Evolutionary conservation across 1,140 invertebrate genomes (phyloP).

Genomic region (Bombus sylvicola): DNA sequence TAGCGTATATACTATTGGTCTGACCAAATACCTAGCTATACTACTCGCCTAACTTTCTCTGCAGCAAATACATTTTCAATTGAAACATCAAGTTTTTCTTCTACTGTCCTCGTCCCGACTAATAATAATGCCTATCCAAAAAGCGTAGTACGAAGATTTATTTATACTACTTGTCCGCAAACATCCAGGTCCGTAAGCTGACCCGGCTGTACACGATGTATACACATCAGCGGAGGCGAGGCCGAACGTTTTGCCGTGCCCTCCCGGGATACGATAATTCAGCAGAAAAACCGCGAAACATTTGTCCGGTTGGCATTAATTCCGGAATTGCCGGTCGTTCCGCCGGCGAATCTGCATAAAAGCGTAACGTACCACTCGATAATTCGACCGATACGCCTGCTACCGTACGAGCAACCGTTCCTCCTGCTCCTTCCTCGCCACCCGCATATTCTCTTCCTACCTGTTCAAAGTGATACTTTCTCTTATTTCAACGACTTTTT

Average conservation of each 20-base stretch:
- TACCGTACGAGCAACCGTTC: background rate
- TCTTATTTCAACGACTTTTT: conserved; percentile 13
- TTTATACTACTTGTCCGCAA: conserved; percentile 11
- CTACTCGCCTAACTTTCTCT: background rate
- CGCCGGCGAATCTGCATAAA: conserved; percentile 71
- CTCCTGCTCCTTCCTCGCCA: background rate
- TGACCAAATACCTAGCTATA: background rate
- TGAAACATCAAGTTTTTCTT: too few species aligned
- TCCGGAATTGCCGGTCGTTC: conserved; percentile 62
- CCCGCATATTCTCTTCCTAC: too few species aligned
- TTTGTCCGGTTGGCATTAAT: conserved; percentile 73
- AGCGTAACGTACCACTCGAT: conserved; percentile 72
- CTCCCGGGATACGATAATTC: conserved; percentile 68
- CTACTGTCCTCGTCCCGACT: fast-evolving
- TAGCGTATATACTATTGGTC: background rate
- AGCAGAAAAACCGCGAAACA: conserved; percentile 74
- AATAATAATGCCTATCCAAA: background rate
- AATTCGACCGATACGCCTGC: conserved; percentile 72
- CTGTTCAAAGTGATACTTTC: background rate
- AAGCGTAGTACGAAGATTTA: background rate
- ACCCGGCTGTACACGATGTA: background rate
- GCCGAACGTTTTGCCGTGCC: conserved; percentile 48
- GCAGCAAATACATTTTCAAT: background rate
- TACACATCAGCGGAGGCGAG: background rate
- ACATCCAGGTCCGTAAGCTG: background rate